These are phyloP conservation scores for Phengaris alcon DNA, from an alignment of 2,888 invertebrate genomes.

Conservation along the genomic window DNA sequence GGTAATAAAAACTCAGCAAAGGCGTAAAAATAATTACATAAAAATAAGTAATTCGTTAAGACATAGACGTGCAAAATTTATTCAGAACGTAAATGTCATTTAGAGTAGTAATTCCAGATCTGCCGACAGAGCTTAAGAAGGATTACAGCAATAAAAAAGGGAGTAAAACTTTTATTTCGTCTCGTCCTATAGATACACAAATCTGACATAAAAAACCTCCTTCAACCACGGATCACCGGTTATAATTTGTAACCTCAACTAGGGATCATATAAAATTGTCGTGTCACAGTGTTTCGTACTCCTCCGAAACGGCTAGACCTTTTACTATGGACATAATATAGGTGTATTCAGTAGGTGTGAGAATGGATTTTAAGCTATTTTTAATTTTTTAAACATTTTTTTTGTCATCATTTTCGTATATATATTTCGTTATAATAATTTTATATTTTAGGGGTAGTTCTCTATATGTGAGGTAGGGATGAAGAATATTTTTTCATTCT, in stretches of 20 bases:
- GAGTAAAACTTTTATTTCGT: conserved; percentile 20
- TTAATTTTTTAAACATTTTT: no score
- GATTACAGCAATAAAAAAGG: conserved; percentile 25
- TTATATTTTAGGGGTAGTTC: no score
- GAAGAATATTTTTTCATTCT: no score
- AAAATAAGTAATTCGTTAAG: conserved; percentile 1
- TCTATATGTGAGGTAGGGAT: no score
- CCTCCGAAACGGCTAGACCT: no score
- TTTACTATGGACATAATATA: no score
- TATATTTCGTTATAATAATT: no score
- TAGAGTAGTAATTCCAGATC: conserved; percentile 2
- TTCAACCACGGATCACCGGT: not conserved
- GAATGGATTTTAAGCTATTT: no score
- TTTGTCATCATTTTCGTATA: no score
- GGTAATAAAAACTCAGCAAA: not conserved
- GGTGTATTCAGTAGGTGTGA: no score
- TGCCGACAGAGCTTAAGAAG: conserved; percentile 4
- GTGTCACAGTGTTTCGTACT: no score
- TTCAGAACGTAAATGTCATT: conserved; percentile 19
- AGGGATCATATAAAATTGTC: no score
- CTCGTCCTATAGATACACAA: conserved; percentile 10
- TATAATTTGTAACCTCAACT: not conserved
- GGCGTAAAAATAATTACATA: not conserved
- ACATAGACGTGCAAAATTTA: conserved; percentile 14
- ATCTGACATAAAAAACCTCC: conserved; percentile 24